Conservation (phyloP, 2,797 vertebrate species). For the Spea hammondii region DNA sequence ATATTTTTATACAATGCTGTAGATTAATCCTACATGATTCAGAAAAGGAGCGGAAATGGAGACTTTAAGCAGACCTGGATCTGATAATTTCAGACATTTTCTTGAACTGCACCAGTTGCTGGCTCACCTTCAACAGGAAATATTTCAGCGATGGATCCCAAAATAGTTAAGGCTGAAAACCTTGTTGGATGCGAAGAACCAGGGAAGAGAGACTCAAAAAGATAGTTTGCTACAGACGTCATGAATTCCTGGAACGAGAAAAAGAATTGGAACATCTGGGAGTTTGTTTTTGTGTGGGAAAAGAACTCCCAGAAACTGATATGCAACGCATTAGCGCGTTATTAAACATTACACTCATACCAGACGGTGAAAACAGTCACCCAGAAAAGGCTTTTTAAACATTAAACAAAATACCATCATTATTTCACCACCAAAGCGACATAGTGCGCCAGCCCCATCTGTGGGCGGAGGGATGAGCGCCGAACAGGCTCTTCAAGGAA, state of each 20-base stretch:
- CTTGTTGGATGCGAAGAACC: slow-evolving; percentile 89
- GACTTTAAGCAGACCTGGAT: too few relatives aligned
- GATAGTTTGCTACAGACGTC: slow-evolving; percentile 75
- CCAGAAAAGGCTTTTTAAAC: too few relatives aligned
- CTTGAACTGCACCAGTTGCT: not conserved
- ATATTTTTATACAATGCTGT: not conserved
- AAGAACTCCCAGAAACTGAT: slow-evolving; percentile 20
- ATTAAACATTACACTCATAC: slow-evolving; percentile 4
- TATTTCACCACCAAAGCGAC: too few relatives aligned
- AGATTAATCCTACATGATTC: not conserved
- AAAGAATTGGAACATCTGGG: slow-evolving; percentile 26
- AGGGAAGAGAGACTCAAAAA: slow-evolving; percentile 82
- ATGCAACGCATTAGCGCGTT: not conserved
- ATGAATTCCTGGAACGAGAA: slow-evolving; percentile 79
- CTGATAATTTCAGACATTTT: too few relatives aligned
- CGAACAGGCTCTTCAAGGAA: too few relatives aligned
- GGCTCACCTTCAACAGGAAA: slow-evolving; percentile 70
- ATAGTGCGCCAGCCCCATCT: too few relatives aligned
- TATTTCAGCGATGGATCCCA: slow-evolving; percentile 79
- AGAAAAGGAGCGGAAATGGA: not conserved
- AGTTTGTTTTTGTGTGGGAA: slow-evolving; percentile 20
- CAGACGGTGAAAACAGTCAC: not conserved
- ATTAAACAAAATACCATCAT: too few relatives aligned
- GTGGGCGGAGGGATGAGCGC: too few relatives aligned
- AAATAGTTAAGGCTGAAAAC: slow-evolving; percentile 82